phyloP scores from a whole-genome alignment of 2,113 vertebrate genomes.

The Strigops habroptila region DNA sequence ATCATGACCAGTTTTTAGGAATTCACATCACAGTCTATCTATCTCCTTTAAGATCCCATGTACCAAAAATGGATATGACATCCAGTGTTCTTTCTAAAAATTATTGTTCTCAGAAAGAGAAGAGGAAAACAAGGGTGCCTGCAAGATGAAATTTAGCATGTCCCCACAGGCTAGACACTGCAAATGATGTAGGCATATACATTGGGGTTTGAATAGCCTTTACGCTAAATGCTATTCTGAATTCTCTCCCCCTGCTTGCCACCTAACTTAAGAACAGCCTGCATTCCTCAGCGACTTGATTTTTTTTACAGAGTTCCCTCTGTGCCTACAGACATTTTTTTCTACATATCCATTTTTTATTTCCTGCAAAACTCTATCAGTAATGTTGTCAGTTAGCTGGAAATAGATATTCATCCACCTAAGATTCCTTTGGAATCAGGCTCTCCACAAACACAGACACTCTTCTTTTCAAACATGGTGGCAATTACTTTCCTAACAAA shows the following conservation, averaged over 20 bases:
- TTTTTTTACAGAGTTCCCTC: background rate
- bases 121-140: conserved; percentile 7
- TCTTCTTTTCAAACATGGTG: background rate
- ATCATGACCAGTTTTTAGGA: conserved; percentile 10
- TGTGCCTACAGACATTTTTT: background rate
- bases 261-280: background rate
- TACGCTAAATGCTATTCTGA: background rate
- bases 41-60: background rate
- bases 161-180: background rate
- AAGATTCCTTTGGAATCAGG: background rate
- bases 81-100: conserved; percentile 17
- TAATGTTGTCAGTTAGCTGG: background rate
- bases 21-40: conserved; percentile 8
- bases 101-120: background rate
- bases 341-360: background rate
- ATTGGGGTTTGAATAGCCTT: background rate
- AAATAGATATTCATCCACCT: background rate
- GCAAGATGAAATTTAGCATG: background rate
- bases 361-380: background rate
- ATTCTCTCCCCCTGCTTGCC: background rate
- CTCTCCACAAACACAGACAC: background rate
- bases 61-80: conserved; percentile 36
- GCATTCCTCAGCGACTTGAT: background rate
- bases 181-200: background rate
- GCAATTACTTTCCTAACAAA: background rate